Conservation (phyloP, 2,888 invertebrate species). For the Liodrosophila aerea region DNA sequence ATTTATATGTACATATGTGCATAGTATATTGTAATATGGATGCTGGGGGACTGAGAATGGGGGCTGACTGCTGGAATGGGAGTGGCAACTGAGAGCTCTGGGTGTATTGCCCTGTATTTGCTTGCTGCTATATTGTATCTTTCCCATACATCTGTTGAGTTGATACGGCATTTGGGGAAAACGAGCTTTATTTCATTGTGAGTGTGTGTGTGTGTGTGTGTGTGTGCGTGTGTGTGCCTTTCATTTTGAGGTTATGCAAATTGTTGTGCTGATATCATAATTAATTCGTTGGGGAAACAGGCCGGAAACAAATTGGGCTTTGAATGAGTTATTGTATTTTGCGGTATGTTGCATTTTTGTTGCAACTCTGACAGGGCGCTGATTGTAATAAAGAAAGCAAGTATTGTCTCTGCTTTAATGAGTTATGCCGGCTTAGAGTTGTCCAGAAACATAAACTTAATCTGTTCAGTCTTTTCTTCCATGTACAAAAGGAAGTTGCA, state of each 20-base stretch:
- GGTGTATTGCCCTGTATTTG: conserved; percentile 20
- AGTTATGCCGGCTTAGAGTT: conserved; percentile 27
- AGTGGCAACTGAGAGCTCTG: background rate
- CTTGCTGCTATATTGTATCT: conserved; percentile 69
- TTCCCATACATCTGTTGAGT: conserved; percentile 69
- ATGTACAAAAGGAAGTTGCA: conserved; percentile 17
- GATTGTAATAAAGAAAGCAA: conserved; percentile 3
- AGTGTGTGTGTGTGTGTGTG: conserved; percentile 19
- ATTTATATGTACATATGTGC: conserved; percentile 33
- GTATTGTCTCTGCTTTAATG: conserved; percentile 37
- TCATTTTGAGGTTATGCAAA: conserved; percentile 77
- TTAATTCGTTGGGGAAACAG: conserved; percentile 75
- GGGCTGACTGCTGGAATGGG: too few relatives aligned
- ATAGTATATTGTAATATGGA: conserved; percentile 46
- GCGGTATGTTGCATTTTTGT: conserved; percentile 65
- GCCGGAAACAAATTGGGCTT: conserved; percentile 75
- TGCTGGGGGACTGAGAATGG: conserved; percentile 19
- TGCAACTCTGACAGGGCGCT: conserved; percentile 1
- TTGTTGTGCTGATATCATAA: conserved; percentile 78
- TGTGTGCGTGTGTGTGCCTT: conserved; percentile 46
- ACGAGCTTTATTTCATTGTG: conserved; percentile 69
- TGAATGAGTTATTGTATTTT: conserved; percentile 76
- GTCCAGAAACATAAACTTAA: conserved; percentile 29
- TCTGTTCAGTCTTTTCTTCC: conserved; percentile 7
- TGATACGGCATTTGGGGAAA: conserved; percentile 74